Percentiles rank a stretch among this genome's conserved stretches.
Conservation (phyloP, 2,888 invertebrate species). For the Mesorhabditis belari region DNA sequence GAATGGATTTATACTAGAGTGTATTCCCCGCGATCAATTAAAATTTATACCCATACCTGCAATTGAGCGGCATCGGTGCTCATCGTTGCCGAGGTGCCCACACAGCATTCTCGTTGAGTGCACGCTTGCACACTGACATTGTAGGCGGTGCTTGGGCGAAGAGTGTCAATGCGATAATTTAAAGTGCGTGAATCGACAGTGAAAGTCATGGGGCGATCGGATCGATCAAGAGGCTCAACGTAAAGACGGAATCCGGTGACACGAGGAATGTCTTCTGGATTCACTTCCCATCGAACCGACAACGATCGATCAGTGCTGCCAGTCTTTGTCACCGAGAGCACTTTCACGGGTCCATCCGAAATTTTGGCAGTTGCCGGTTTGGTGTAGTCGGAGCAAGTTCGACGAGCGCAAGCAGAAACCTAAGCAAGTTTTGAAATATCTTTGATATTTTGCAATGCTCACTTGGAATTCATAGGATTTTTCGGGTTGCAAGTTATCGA, state of each 20-base stretch:
- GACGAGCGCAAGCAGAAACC: neutral
- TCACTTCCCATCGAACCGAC: slow-evolving; percentile 45
- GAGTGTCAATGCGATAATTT: slow-evolving; percentile 47
- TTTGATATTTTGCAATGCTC: neutral
- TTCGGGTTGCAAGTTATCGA: slow-evolving; percentile 44
- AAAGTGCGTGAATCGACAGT: slow-evolving; percentile 49
- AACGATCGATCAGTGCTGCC: slow-evolving; percentile 41
- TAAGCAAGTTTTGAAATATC: neutral
- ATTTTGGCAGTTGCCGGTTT: slow-evolving; percentile 28
- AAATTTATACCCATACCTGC: slow-evolving; percentile 11
- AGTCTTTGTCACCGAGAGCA: slow-evolving; percentile 39
- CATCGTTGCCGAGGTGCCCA: slow-evolving; percentile 44
- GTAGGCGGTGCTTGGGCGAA: slow-evolving; percentile 51
- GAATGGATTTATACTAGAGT: slow-evolving; percentile 30
- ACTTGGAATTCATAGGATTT: slow-evolving; percentile 49
- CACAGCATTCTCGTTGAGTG: slow-evolving; percentile 31
- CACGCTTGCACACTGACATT: slow-evolving; percentile 49
- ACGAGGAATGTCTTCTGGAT: slow-evolving; percentile 40
- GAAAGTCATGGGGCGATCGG: slow-evolving; percentile 42
- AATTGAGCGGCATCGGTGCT: slow-evolving; percentile 43
- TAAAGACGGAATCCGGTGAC: slow-evolving; percentile 48
- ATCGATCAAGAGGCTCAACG: slow-evolving; percentile 41
- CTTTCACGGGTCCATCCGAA: slow-evolving; percentile 39
- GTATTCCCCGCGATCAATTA: slow-evolving; percentile 9
- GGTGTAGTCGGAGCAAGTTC: slow-evolving; percentile 22